A percentile compares a stretch with the other conserved stretches of the same genome.
Evolutionary conservation across 2,113 vertebrate genomes (phyloP).

Genomic region (Catharus minimus): DNA sequence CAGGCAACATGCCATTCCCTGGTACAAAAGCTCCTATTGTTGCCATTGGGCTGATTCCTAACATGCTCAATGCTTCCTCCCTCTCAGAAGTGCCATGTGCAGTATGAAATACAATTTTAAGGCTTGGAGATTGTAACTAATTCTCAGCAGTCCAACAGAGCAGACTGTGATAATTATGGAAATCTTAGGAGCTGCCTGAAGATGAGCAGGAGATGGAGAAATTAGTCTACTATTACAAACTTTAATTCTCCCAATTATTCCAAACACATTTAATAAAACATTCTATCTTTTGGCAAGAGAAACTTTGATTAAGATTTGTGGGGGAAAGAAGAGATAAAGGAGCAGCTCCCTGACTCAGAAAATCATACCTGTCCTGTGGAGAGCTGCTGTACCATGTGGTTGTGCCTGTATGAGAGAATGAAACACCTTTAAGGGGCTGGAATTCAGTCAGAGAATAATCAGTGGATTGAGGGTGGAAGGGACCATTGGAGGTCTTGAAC

Average conservation of each 20-base stretch:
- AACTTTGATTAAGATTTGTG: neutral
- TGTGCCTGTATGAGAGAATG: neutral
- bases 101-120: neutral
- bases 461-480: neutral
- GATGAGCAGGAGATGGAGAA: neutral
- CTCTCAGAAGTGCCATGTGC: neutral
- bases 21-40: slow-evolving; percentile 35
- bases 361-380: neutral
- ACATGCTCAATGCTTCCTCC: neutral
- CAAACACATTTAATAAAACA: neutral
- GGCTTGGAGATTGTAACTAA: neutral
- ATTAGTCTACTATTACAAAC: neutral
- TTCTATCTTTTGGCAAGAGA: neutral
- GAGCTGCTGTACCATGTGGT: neutral
- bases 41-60: neutral
- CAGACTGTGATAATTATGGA: neutral
- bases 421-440: neutral
- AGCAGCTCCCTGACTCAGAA: neutral
- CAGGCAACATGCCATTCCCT: neutral
- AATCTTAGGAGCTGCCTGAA: neutral
- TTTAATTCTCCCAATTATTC: neutral
- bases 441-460: neutral
- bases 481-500: neutral
- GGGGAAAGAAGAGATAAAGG: neutral
- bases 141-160: neutral